A percentile compares a stretch with the other conserved stretches of the same genome.
These are phyloP conservation scores for Protomyctophum bolini DNA, from an alignment of 2,113 vertebrate species.

Conservation along the genomic window DNA sequence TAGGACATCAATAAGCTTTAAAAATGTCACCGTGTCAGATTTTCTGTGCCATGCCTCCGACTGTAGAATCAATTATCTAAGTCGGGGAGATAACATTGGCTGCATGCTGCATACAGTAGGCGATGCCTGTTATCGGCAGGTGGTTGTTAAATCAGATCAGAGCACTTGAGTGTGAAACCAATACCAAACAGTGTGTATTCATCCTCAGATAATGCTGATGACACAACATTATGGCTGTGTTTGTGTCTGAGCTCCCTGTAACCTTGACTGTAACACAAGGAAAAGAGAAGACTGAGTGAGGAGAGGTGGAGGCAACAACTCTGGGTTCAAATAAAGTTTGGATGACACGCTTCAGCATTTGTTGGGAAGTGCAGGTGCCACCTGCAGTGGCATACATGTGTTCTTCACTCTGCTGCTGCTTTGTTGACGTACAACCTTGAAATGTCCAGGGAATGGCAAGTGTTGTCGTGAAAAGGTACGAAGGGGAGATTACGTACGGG, in stretches of 20 bases:
- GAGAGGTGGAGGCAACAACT: not conserved
- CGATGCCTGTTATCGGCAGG: conserved; percentile 41
- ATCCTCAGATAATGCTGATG: conserved; percentile 4
- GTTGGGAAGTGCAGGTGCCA: conserved; percentile 19
- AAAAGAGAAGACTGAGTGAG: not conserved
- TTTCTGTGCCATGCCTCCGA: conserved; percentile 9
- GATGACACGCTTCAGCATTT: not conserved
- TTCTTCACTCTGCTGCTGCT: not conserved
- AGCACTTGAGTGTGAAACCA: conserved; percentile 50
- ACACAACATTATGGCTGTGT: conserved; percentile 29
- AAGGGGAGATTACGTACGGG: not conserved
- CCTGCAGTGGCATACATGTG: not conserved
- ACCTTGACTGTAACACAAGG: not conserved
- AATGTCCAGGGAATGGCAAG: not conserved
- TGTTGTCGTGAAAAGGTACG: not conserved
- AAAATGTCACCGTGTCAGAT: conserved; percentile 24
- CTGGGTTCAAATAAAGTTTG: too few relatives aligned
- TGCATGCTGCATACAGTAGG: conserved; percentile 28
- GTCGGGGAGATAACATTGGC: conserved; percentile 22
- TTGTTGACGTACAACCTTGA: not conserved
- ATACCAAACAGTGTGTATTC: conserved; percentile 40
- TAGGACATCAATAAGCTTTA: conserved; percentile 15
- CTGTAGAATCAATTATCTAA: conserved; percentile 44
- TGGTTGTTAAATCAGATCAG: conserved; percentile 42
- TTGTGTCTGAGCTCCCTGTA: conserved; percentile 14